Base-by-base conservation (phyloP, 2,113 vertebrate species). In the Charadrius vociferus region DNA sequence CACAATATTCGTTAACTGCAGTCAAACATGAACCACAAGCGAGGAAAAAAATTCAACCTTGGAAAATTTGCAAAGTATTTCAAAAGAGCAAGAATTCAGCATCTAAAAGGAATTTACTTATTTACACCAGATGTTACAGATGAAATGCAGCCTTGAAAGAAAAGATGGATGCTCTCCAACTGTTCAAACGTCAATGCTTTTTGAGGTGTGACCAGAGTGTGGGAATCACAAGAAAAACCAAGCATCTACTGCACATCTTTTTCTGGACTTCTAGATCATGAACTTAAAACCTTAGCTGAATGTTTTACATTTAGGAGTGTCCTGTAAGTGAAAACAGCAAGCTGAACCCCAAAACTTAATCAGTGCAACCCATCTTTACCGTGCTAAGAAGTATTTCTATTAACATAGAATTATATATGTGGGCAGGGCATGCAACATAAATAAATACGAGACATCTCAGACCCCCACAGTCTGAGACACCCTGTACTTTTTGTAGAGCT, bases 111-210 rank as follows among this genome's bases (percentile, higher is more conserved):
- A 96, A 83, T 87, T 86, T 50, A 55, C 20, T 92, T 95, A 91
- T 91, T 97, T 89, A 83, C 50, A 66, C 29, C 92, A 95, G 93
- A 96, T 97, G 81, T 88, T 88, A 34, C 41, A 88, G 73, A 80
- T 55, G 10, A 94, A 83, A 91, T 59, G 43, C 39, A 93, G 75
- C 24, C n/a, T 66, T 78, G 58, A 49, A 85, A 80, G 55, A 74
- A 43, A 77, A 72, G 45, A 56, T 79, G 34, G 58, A 87, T n/a
- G 9, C 5, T 83, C 12, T 82, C 74, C 81, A 93, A 67, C 22
- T 21, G 19, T 65, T 94, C 59, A 74, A 62, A 71, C 1, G 13
- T 86, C 63, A 81, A 4, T 47, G 20, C 1, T 90, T 86, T 97
- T 68, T 90, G 86, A 95, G 87, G 92, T 94, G 84, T 79, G 24